Conservation (phyloP, 2,888 invertebrate species). For the Blastobasis adustella region DNA sequence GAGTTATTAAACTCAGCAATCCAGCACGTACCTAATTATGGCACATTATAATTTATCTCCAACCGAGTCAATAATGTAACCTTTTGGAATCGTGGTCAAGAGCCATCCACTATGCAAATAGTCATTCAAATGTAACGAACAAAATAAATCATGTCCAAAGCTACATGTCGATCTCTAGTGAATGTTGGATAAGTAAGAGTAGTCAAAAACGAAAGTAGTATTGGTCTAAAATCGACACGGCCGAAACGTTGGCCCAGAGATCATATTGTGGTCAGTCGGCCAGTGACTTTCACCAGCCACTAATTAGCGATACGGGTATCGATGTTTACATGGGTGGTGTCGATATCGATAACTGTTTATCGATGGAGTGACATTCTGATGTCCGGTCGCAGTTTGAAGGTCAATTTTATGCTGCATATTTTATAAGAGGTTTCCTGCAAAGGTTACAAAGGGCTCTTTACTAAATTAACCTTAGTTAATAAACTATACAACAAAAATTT, state of each 20-base stretch:
- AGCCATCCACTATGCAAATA: conserved; percentile 13
- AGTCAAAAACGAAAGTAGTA: conserved; percentile 74
- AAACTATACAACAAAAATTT: no score
- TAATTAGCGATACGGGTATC: conserved; percentile 64
- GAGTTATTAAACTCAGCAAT: no score
- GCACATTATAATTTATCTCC: no score
- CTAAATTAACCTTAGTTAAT: no score
- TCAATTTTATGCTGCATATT: no score
- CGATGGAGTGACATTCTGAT: background rate
- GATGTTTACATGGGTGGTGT: conserved; percentile 50
- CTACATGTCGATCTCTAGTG: conserved; percentile 33
- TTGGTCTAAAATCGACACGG: conserved; percentile 67
- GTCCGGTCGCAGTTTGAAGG: no score
- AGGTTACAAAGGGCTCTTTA: no score
- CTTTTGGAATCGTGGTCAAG: conserved; percentile 14
- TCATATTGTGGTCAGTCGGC: conserved; percentile 70
- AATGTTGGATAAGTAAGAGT: conserved; percentile 56
- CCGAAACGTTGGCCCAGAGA: conserved; percentile 56
- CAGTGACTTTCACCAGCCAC: conserved; percentile 65
- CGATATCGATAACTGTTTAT: conserved; percentile 43
- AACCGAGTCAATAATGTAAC: background rate
- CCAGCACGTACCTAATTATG: no score
- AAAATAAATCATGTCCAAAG: conserved; percentile 49
- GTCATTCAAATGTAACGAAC: conserved; percentile 11
- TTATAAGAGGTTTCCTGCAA: no score